phyloP scores from a whole-genome alignment of 2,113 vertebrate species.

The Piprites chloris region DNA sequence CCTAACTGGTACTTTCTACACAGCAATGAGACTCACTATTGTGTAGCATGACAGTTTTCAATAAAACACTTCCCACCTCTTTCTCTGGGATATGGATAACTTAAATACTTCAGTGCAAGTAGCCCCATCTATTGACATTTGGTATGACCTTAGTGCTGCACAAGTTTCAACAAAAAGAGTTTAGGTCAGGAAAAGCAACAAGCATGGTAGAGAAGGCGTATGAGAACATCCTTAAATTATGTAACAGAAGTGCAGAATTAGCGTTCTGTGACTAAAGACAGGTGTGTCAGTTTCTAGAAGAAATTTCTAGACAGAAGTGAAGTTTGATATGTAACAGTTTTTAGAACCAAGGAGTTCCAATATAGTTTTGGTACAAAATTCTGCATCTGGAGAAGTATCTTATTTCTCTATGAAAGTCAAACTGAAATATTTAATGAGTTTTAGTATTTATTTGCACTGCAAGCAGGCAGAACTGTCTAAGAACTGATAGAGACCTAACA shows the following conservation, averaged over 20 bases:
- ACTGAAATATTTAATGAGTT: neutral
- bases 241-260: neutral
- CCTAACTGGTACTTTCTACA: neutral
- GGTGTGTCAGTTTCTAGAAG: neutral
- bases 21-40: neutral
- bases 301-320: neutral
- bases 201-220: neutral
- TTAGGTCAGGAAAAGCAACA: neutral
- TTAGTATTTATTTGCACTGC: neutral
- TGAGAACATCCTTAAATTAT: neutral
- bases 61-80: neutral
- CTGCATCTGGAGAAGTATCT: neutral
- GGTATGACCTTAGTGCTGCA: neutral
- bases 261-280: neutral
- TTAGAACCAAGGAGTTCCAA: neutral
- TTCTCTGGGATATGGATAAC: neutral
- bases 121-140: neutral
- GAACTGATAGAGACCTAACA: neutral
- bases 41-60: neutral
- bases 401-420: neutral
- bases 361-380: neutral
- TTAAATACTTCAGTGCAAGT: neutral
- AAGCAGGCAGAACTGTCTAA: neutral
- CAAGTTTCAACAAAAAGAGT: neutral
- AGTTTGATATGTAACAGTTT: neutral